phyloP scores from a whole-genome alignment of 2,888 invertebrate species.

The Drosophila testacea region DNA sequence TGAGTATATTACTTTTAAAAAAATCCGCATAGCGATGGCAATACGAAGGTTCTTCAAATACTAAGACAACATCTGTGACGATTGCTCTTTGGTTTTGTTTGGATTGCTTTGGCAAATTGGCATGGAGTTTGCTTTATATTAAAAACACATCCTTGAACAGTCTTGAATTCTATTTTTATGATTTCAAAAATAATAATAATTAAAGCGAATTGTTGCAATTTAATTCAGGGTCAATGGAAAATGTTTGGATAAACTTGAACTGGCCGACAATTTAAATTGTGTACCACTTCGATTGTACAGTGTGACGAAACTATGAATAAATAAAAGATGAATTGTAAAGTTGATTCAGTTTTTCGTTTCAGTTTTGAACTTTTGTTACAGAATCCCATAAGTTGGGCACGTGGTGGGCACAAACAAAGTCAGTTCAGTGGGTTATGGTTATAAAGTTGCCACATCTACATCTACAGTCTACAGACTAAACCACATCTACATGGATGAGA shows the following conservation, averaged over 20 bases:
- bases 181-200: slow-evolving; percentile 21
- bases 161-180: slow-evolving; percentile 29
- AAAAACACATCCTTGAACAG: slow-evolving; percentile 43
- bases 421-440: slow-evolving; percentile 75
- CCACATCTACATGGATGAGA: slow-evolving; percentile 29
- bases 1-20: slow-evolving; percentile 7
- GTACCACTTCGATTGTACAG: slow-evolving; percentile 49
- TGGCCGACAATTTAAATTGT: slow-evolving; percentile 52
- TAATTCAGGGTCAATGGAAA: slow-evolving; percentile 56
- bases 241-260: slow-evolving; percentile 65
- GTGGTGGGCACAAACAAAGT: slow-evolving; percentile 50
- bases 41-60: slow-evolving; percentile 48
- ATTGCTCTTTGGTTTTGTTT: slow-evolving; percentile 35
- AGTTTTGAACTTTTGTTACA: slow-evolving; percentile 29
- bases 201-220: slow-evolving; percentile 43
- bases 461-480: slow-evolving; percentile 5
- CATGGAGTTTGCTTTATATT: slow-evolving; percentile 3
- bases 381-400: slow-evolving; percentile 51
- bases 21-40: slow-evolving; percentile 9
- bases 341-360: slow-evolving; percentile 12
- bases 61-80: slow-evolving; percentile 10
- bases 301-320: slow-evolving; percentile 52
- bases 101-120: slow-evolving; percentile 21
- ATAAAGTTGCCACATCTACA: slow-evolving; percentile 38
- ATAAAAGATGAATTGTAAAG: slow-evolving; percentile 28